phyloP scores from a whole-genome alignment of 2,797 vertebrate genomes.

The Meriones psammophilus region DNA sequence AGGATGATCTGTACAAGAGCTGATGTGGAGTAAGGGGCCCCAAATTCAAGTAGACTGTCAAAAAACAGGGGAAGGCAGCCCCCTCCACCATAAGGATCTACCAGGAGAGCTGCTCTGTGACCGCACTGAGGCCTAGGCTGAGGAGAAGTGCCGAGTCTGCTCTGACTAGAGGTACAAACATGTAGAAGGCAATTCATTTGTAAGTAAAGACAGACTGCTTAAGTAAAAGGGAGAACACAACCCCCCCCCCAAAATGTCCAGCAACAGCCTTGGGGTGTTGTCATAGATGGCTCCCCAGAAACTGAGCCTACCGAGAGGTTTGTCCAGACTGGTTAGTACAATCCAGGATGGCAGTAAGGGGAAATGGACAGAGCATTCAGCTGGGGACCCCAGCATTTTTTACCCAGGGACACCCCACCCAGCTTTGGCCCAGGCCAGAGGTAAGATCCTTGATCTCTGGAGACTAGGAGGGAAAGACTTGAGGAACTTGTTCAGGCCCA shows the following conservation, averaged over 20 bases:
- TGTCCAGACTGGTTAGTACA: conserved; percentile 51
- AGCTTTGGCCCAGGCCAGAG: not conserved
- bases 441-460: not conserved
- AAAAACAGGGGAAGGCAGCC: not conserved
- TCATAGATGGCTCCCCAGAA: conserved; percentile 38
- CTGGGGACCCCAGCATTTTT: not conserved
- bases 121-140: not conserved
- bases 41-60: not conserved
- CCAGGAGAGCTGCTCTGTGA: not conserved
- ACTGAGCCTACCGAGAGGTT: not conserved
- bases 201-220: conserved; percentile 48
- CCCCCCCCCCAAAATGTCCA: not conserved
- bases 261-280: not conserved
- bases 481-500: not conserved
- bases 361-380: not conserved
- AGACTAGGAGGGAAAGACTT: not conserved
- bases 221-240: not conserved
- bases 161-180: not conserved
- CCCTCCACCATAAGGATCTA: not conserved
- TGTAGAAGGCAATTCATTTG: not conserved
- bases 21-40: not conserved
- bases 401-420: not conserved
- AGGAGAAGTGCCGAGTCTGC: not conserved
- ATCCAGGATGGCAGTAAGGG: not conserved
- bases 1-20: not conserved